phyloP scores from a whole-genome alignment of 2,113 vertebrate species.

The Gallinago media region DNA sequence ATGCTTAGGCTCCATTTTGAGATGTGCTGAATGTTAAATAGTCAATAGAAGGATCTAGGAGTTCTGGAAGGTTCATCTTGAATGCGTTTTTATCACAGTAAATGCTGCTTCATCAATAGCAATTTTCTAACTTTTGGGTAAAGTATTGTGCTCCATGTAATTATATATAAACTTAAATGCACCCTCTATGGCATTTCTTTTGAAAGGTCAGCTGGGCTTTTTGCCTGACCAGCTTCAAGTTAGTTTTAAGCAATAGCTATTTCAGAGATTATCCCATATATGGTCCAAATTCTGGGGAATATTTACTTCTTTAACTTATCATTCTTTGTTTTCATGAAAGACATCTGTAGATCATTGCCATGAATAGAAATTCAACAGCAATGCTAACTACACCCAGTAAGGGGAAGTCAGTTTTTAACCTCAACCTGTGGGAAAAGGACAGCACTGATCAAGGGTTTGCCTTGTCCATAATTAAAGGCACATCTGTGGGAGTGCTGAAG shows the following conservation, averaged over 20 bases:
- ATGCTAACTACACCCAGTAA: not conserved
- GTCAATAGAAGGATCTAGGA: not conserved
- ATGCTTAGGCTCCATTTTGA: not conserved
- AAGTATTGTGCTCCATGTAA: not conserved
- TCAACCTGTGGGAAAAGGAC: not conserved
- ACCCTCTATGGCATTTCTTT: not conserved
- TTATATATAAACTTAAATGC: not conserved
- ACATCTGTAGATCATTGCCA: not conserved
- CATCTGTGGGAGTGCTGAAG: not conserved
- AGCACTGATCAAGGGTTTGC: not conserved
- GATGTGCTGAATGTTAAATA: conserved; percentile 20
- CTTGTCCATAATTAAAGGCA: not conserved
- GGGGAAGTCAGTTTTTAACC: not conserved
- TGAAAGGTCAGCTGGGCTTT: not conserved
- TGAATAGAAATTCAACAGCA: not conserved
- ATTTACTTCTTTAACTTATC: not conserved
- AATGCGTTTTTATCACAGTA: not conserved
- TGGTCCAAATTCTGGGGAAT: not conserved
- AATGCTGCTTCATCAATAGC: not conserved
- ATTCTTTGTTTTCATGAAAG: not conserved
- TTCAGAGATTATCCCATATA: not conserved
- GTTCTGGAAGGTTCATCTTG: not conserved
- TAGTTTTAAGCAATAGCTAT: not conserved
- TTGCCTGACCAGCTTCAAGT: not conserved
- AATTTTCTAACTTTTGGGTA: not conserved